Conservation (phyloP, 2,113 vertebrate genomes). For the Cebidichthys violaceus region DNA sequence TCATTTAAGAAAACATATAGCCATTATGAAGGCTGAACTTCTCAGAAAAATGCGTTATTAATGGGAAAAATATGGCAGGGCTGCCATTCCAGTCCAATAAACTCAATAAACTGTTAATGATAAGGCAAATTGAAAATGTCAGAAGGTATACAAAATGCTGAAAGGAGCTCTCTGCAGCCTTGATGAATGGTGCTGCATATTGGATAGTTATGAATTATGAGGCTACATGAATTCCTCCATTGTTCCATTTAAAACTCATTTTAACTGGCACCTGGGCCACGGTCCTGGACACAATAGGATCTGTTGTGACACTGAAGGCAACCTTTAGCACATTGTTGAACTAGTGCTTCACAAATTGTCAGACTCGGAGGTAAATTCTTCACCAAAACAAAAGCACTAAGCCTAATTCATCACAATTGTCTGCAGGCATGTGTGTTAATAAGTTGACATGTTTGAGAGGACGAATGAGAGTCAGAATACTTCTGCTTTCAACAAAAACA, state of each 20-base stretch:
- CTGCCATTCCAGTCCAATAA: slow-evolving; percentile 68
- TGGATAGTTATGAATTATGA: slow-evolving; percentile 71
- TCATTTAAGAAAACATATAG: slow-evolving; percentile 53
- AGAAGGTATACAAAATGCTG: slow-evolving; percentile 67
- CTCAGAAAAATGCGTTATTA: slow-evolving; percentile 47
- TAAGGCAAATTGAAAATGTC: slow-evolving; percentile 79
- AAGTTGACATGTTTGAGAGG: not conserved
- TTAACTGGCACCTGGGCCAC: slow-evolving; percentile 47
- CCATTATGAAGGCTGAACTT: slow-evolving; percentile 39
- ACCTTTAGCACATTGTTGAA: slow-evolving; percentile 35
- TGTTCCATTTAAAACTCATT: slow-evolving; percentile 66
- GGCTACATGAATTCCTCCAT: slow-evolving; percentile 44
- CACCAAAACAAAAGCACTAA: slow-evolving; percentile 14
- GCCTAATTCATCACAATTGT: slow-evolving; percentile 26
- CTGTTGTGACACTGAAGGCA: slow-evolving; percentile 27
- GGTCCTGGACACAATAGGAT: slow-evolving; percentile 32
- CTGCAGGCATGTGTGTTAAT: slow-evolving; percentile 31
- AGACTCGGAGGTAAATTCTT: slow-evolving; percentile 14
- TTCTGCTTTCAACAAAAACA: slow-evolving; percentile 16
- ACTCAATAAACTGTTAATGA: slow-evolving; percentile 71
- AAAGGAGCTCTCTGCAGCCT: slow-evolving; percentile 35
- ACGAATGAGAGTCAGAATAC: slow-evolving; percentile 25
- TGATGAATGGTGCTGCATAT: slow-evolving; percentile 62
- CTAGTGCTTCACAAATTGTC: slow-evolving; percentile 18
- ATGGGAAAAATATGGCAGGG: slow-evolving; percentile 53